Evolutionary conservation across 2,113 vertebrate genomes (phyloP).

Genomic region (Burhinus oedicnemus): DNA sequence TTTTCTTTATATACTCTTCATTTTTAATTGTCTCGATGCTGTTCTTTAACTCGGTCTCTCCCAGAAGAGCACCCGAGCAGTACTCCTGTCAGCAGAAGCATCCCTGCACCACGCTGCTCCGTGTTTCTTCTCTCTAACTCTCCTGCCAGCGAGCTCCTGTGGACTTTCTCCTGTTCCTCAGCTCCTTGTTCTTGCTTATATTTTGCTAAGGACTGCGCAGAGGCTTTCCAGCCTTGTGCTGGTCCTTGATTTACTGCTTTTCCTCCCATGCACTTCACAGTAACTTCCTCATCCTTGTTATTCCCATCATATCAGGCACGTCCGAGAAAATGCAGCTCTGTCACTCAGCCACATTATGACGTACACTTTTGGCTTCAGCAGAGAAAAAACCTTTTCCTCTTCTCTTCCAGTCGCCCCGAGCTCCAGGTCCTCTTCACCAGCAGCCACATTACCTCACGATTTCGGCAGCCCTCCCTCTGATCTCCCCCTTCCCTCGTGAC

Average conservation of each 20-base stretch:
- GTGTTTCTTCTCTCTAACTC: not conserved
- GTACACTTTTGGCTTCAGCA: constrained; percentile 41
- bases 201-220: not conserved
- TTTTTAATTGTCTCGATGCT: not conserved
- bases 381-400: constrained; percentile 16
- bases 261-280: not conserved
- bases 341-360: constrained; percentile 33
- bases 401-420: not conserved
- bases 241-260: not conserved
- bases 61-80: not conserved
- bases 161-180: not conserved
- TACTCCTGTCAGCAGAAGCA: not conserved
- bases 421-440: constrained; percentile 45
- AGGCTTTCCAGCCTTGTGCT: not conserved
- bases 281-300: not conserved
- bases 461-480: constrained; percentile 30
- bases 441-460: constrained; percentile 46
- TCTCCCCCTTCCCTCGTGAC: constrained; percentile 38
- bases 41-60: not conserved
- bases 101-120: not conserved
- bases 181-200: not conserved
- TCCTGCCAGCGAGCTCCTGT: not conserved
- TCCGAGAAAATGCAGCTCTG: constrained; percentile 17
- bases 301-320: not conserved
- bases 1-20: not conserved